Conservation (phyloP, 1,140 invertebrate genomes). For the Cheumatopsyche charites region DNA sequence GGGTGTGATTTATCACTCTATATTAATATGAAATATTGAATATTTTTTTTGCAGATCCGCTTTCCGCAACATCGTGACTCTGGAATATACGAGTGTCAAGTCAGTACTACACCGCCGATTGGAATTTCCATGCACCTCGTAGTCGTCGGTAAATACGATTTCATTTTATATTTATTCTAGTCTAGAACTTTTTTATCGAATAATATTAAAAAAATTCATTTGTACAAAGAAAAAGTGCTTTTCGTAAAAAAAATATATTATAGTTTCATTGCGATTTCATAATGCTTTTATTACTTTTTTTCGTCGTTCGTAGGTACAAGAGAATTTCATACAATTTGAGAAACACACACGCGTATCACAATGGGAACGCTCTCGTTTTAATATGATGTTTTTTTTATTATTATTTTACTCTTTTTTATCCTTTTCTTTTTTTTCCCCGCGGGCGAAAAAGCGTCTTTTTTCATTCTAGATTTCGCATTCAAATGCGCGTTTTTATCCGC, state of each 20-base stretch:
- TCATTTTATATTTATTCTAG: background rate
- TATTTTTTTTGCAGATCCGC: constrained; percentile 59
- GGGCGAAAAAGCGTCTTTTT: too few species aligned
- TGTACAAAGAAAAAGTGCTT: too few species aligned
- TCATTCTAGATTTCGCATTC: constrained; percentile 12
- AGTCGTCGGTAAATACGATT: constrained; percentile 71
- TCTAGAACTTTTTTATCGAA: background rate
- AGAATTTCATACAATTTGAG: too few species aligned
- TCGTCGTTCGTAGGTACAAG: too few species aligned
- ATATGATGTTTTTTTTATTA: too few species aligned
- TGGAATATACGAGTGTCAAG: constrained; percentile 82
- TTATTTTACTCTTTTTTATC: background rate
- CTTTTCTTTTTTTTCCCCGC: background rate
- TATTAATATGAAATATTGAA: background rate
- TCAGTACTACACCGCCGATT: constrained; percentile 79
- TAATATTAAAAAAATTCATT: background rate
- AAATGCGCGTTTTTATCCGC: constrained; percentile 6
- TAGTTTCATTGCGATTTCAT: too few species aligned
- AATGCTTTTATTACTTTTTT: too few species aligned
- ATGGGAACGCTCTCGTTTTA: background rate
- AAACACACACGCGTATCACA: too few species aligned
- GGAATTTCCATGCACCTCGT: constrained; percentile 77
- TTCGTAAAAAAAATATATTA: too few species aligned
- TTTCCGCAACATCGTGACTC: constrained; percentile 75
- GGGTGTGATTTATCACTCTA: too few species aligned